phyloP scores from a whole-genome alignment of 2,797 vertebrate species.

The Cryptoblepharus egeriae region DNA sequence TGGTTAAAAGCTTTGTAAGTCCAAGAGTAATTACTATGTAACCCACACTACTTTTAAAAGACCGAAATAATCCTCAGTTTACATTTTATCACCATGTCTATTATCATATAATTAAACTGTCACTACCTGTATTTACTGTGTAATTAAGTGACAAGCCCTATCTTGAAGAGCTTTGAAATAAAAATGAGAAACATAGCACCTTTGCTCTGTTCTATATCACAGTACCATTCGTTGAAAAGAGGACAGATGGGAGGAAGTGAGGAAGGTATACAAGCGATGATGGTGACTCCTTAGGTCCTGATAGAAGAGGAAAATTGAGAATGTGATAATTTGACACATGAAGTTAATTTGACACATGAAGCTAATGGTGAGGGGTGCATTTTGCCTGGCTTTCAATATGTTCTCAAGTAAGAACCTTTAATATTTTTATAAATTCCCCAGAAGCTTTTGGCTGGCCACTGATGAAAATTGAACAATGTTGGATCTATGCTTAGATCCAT shows the following conservation, averaged over 20 bases:
- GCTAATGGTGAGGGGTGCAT: too few relatives aligned
- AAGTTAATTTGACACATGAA: not conserved
- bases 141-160: conserved; percentile 41
- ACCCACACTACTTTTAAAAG: conserved; percentile 28
- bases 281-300: not conserved
- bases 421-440: not conserved
- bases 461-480: not conserved
- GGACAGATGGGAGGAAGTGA: too few relatives aligned
- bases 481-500: not conserved
- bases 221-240: not conserved
- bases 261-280: not conserved
- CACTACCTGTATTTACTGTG: conserved; percentile 40
- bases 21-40: conserved; percentile 42
- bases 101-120: conserved; percentile 42
- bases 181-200: conserved; percentile 18
- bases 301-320: conserved; percentile 12
- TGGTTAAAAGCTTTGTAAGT: conserved; percentile 32
- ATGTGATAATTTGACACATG: not conserved
- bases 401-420: not conserved
- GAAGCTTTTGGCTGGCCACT: not conserved
- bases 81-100: conserved; percentile 7
- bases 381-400: not conserved
- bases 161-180: conserved; percentile 16
- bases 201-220: conserved; percentile 12
- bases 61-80: conserved; percentile 42